A percentile compares a stretch with the other conserved stretches of the same genome.
phyloP scores from a whole-genome alignment of 1,140 invertebrate species.

The Ladona fulva region DNA sequence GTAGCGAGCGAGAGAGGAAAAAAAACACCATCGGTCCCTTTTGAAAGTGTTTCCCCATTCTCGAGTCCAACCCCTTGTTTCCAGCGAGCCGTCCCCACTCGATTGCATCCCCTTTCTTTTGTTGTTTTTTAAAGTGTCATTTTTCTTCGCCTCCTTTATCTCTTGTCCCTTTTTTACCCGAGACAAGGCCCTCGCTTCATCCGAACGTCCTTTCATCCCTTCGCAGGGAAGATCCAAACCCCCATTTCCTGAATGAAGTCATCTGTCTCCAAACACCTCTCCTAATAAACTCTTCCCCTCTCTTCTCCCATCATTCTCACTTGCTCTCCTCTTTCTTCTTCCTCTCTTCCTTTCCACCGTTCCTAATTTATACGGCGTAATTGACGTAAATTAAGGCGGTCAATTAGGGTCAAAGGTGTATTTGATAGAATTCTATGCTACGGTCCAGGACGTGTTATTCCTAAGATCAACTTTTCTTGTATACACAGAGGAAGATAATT shows the following conservation, averaged over 20 bases:
- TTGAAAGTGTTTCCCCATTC: not conserved
- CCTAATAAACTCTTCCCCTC: not conserved
- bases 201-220: not conserved
- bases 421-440: too few species aligned
- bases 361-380: too few species aligned
- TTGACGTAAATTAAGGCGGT: too few species aligned
- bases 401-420: too few species aligned
- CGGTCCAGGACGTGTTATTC: too few species aligned
- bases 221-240: not conserved
- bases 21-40: not conserved
- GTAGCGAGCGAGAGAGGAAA: too few species aligned
- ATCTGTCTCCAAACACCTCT: not conserved
- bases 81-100: not conserved
- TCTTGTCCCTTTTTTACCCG: not conserved
- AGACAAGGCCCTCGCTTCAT: not conserved
- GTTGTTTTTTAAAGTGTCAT: not conserved
- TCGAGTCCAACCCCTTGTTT: not conserved
- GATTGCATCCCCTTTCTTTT: not conserved
- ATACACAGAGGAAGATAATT: too few species aligned
- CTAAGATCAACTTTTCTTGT: too few species aligned
- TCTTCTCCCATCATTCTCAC: not conserved
- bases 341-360: not conserved
- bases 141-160: not conserved
- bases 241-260: not conserved
- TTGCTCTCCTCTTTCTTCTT: not conserved